phyloP scores from a whole-genome alignment of 2,797 vertebrate species.

The Pseudochromis fuscus region DNA sequence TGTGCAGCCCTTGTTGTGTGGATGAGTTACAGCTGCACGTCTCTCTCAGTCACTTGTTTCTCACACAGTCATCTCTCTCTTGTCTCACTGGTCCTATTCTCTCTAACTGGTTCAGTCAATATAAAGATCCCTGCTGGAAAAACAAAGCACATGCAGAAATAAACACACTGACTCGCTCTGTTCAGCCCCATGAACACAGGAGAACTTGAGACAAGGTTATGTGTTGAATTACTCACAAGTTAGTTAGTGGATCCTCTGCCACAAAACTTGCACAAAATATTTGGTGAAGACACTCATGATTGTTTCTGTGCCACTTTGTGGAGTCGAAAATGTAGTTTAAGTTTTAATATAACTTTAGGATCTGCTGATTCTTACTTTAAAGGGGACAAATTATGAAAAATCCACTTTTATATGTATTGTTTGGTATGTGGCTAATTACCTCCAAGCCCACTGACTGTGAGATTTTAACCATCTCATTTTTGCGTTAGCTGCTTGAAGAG shows the following conservation, averaged over 20 bases:
- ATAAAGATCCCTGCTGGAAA: conserved; percentile 20
- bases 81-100: conserved; percentile 10
- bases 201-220: background rate
- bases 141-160: conserved; percentile 3
- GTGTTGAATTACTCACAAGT: background rate
- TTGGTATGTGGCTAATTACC: too few relatives aligned
- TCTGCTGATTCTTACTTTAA: too few relatives aligned
- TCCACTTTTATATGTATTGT: too few relatives aligned
- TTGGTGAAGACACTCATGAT: background rate
- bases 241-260: background rate
- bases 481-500: too few relatives aligned
- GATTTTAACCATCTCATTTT: too few relatives aligned
- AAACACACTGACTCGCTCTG: background rate
- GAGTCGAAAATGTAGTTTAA: too few relatives aligned
- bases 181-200: background rate
- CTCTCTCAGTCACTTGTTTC: conserved; percentile 14
- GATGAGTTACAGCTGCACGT: conserved; percentile 27
- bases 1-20: conserved; percentile 4
- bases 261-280: background rate
- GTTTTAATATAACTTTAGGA: too few relatives aligned
- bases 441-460: too few relatives aligned
- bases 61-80: background rate
- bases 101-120: conserved; percentile 12
- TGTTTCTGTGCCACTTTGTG: background rate
- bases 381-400: too few relatives aligned